Conservation (phyloP, 1,140 invertebrate species). For the Bombyx mori region ASM3026992v2 NC_085118.1:5146001-5146500, state of each 20-base stretch:
- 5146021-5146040: too few relatives aligned
- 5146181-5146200: not conserved
- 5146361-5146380: conserved; percentile 72
- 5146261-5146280: conserved; percentile 66
- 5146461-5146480: conserved; percentile 81
- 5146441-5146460: conserved; percentile 73
- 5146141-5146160: too few relatives aligned
- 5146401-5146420: conserved; percentile 73
- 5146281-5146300: conserved; percentile 58
- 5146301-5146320: conserved; percentile 72
- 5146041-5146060: too few relatives aligned
- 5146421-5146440: conserved; percentile 62
- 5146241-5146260: not conserved
- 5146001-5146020: not conserved
- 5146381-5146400: conserved; percentile 80
- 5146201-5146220: not conserved
- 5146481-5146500: conserved; percentile 79
- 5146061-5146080: too few relatives aligned
- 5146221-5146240: not conserved
- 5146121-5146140: too few relatives aligned
- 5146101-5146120: too few relatives aligned
- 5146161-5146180: not conserved
- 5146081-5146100: too few relatives aligned
- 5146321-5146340: conserved; percentile 71
- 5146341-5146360: conserved; percentile 75